Percentiles rank a stretch among this genome's conserved stretches.
phyloP scores from a whole-genome alignment of 2,797 vertebrate genomes.

The Mormyrus proboscirostris region DNA sequence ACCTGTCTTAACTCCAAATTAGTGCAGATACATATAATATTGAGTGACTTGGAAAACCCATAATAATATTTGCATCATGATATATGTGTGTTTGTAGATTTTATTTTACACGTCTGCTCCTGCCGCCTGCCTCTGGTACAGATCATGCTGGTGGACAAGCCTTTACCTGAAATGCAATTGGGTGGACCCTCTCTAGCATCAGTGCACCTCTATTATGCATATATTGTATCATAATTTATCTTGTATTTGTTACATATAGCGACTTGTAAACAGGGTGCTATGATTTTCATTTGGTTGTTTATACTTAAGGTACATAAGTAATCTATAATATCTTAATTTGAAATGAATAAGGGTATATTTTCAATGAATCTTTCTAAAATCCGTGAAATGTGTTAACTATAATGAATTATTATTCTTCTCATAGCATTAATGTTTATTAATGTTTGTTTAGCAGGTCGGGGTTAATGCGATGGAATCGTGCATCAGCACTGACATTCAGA shows the following conservation, averaged over 20 bases:
- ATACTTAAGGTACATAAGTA: background rate
- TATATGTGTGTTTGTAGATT: background rate
- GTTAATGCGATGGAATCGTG: slow-evolving; percentile 31
- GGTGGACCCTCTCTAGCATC: background rate
- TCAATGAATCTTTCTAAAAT: slow-evolving; percentile 25
- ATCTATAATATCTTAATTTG: background rate
- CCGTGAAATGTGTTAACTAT: slow-evolving; percentile 32
- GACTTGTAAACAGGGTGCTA: background rate
- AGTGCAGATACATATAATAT: background rate
- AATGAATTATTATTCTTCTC: slow-evolving; percentile 36
- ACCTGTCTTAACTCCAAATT: background rate
- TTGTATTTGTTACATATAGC: background rate
- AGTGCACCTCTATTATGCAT: background rate
- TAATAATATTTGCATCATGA: slow-evolving; percentile 4
- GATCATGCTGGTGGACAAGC: background rate
- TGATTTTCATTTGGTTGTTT: background rate
- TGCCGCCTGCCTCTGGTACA: background rate
- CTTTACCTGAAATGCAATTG: background rate
- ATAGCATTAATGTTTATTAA: slow-evolving; percentile 27
- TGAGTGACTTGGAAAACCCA: slow-evolving; percentile 5
- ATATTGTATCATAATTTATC: background rate
- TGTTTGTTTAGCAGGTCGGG: slow-evolving; percentile 23
- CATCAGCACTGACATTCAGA: background rate
- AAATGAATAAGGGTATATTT: background rate
- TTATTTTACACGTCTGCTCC: background rate